Percentiles rank a stretch among this genome's conserved stretches.
Conservation (phyloP, 2,888 invertebrate species). For the Apotomis betuletana region DNA sequence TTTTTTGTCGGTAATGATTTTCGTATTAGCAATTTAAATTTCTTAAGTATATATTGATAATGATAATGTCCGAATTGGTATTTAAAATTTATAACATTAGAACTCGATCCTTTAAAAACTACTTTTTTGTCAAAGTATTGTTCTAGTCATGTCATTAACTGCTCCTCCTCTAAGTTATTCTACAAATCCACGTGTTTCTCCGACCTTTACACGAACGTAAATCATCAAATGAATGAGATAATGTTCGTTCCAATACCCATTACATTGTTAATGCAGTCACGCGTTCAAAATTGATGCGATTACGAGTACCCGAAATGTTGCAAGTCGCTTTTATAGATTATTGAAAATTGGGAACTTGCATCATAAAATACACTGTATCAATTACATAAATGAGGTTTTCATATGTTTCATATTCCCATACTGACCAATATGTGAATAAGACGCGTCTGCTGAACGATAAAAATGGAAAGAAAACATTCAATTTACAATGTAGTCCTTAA, state of each 20-base stretch:
- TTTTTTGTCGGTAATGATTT: slow-evolving; percentile 11
- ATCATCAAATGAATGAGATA: slow-evolving; percentile 30
- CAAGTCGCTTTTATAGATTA: slow-evolving; percentile 22
- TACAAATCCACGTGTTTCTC: slow-evolving; percentile 17
- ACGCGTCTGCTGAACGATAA: no score
- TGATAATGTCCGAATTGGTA: not conserved
- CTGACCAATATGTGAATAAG: no score
- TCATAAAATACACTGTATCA: no score
- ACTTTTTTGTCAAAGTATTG: no score
- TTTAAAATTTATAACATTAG: no score
- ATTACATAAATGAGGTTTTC: no score
- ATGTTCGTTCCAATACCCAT: slow-evolving; percentile 22
- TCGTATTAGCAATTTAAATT: slow-evolving; percentile 23
- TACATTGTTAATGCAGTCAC: slow-evolving; percentile 35
- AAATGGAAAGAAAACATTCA: no score
- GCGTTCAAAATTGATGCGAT: slow-evolving; percentile 29
- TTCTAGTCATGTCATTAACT: not conserved
- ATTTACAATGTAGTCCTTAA: no score
- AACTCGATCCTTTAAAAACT: no score
- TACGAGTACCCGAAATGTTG: slow-evolving; percentile 19
- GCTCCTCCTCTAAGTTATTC: not conserved
- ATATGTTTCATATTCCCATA: no score
- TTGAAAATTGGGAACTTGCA: not conserved
- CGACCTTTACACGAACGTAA: slow-evolving; percentile 22
- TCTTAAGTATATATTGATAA: not conserved